Base-by-base conservation (phyloP, 1,140 invertebrate species). In the Drosophila teissieri region DNA sequence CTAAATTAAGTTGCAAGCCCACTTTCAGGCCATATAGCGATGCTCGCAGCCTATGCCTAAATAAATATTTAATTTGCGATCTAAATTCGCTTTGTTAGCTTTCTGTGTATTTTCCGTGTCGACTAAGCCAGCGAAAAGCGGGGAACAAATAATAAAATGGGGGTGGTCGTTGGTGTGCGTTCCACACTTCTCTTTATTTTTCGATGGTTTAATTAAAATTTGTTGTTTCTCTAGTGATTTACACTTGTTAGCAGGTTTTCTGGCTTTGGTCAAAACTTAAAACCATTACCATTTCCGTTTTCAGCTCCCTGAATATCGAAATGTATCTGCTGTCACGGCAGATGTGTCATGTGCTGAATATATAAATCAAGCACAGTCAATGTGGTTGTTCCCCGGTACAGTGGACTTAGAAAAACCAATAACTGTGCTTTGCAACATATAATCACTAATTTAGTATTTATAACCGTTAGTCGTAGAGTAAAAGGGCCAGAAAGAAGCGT, bases 231-330 rank as follows among this genome's bases (percentile, higher is more conserved):
- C 51, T 19, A 40, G 42, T 49, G 36, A 62, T 67, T 69, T 73
- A 72, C 54, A 61, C 31, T 52, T 46, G 22, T 5, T 45, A 70
- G 55, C 69, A 73, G 67, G 69, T 42, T 67, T 68, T 62, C 49
- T 60, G 63, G 42, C 42, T 74, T 62, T 48, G 62, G 75, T 80
- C 58, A 46, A 46, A 78, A 51, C 67, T 56, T 70, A 78, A 81
- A 86, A 73, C 63, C 53, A 82, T 85, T 81, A 63, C 46, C 81
- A 86, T 85, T 86, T 85, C 82, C 82, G 73, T 82, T 85, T 82
- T 51, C 44, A 61, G 68, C 72, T 82, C 19, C 40, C 62, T 49
- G 68, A 61, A 61, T 77, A 85, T 69, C 64, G 65, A 49, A 65
- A 68, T 64, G 46, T 67, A 64, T 67, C 65, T 61, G 42, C 46